phyloP scores from a whole-genome alignment of 2,797 vertebrate genomes.

The Sebastes diaconus region DNA sequence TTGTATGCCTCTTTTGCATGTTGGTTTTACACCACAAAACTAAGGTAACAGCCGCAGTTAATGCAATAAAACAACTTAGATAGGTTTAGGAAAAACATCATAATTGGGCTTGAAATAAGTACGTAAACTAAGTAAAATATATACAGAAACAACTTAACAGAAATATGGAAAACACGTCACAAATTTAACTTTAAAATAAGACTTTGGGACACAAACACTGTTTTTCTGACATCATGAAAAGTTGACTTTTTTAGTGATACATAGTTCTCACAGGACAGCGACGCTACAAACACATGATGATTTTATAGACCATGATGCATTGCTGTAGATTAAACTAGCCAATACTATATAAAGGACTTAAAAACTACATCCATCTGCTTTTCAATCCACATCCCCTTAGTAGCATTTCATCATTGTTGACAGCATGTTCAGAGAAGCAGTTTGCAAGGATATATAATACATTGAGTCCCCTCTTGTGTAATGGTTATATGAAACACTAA shows the following conservation, averaged over 20 bases:
- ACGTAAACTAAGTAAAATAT: background rate
- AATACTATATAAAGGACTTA: background rate
- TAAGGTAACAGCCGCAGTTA: background rate
- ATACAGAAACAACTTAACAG: background rate
- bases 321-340: background rate
- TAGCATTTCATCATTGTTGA: background rate
- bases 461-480: conserved; percentile 1
- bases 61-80: background rate
- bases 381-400: background rate
- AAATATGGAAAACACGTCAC: background rate
- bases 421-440: background rate
- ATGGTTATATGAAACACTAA: conserved; percentile 15
- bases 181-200: background rate
- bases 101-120: background rate
- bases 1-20: too few relatives aligned
- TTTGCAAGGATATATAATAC: background rate
- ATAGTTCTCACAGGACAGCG: background rate
- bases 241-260: too few relatives aligned
- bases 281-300: background rate
- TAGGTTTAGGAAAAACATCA: background rate
- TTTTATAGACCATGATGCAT: background rate
- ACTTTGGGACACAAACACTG: background rate
- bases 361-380: background rate
- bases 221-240: too few relatives aligned
- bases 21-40: too few relatives aligned